Percentiles rank a stretch among this genome's conserved stretches.
These are phyloP conservation scores for Brachionichthys hirsutus DNA, from an alignment of 2,113 vertebrate genomes.

Conservation along the genomic window DNA sequence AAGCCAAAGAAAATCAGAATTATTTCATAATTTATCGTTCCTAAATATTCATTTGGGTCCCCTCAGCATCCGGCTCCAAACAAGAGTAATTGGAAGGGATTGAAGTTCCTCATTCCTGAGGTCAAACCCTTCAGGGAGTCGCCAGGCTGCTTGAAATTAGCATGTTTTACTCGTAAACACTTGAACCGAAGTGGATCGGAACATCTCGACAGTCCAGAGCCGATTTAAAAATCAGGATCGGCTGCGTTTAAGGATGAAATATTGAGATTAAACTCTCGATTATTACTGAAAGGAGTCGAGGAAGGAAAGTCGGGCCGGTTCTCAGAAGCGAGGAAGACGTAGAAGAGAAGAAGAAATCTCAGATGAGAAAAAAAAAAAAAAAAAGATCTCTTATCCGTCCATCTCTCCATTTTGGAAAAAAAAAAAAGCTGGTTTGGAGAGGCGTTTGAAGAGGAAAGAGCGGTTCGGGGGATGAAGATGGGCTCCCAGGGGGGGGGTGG, in stretches of 20 bases:
- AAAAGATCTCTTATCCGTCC: constrained; percentile 43
- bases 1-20: too few relatives aligned
- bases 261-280: too few relatives aligned
- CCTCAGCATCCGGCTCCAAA: too few relatives aligned
- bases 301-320: too few relatives aligned
- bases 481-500: constrained; percentile 29
- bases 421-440: constrained; percentile 18
- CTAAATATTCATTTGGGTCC: constrained; percentile 18
- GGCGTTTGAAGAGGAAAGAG: constrained; percentile 54
- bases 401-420: constrained; percentile 24
- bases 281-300: too few relatives aligned
- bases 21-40: not conserved
- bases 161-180: constrained; percentile 34
- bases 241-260: too few relatives aligned
- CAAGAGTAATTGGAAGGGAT: constrained; percentile 38
- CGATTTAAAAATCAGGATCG: too few relatives aligned
- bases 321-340: constrained; percentile 30
- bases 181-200: constrained; percentile 45
- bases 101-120: constrained; percentile 9
- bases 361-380: constrained; percentile 48
- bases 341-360: too few relatives aligned
- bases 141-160: constrained; percentile 17
- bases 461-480: constrained; percentile 17
- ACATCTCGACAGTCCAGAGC: constrained; percentile 29
- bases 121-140: constrained; percentile 32